phyloP scores from a whole-genome alignment of 2,113 vertebrate species.

The Cricetomys ansorgei region DNA sequence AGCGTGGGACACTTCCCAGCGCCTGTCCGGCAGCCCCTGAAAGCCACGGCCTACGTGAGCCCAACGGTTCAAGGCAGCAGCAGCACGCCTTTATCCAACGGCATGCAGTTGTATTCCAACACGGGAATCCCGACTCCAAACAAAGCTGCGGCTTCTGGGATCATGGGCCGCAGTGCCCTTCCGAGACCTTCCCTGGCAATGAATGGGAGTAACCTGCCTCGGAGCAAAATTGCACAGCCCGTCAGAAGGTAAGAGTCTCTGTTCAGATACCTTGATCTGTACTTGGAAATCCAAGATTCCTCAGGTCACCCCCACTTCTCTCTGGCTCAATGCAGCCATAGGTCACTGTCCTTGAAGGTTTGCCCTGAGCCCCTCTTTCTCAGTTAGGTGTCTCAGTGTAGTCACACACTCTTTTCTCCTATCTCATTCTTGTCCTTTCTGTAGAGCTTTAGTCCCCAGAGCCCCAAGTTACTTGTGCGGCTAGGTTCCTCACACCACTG shows the following conservation, averaged over 20 bases:
- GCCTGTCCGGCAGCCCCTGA: slow-evolving; percentile 91
- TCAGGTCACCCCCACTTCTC: background rate
- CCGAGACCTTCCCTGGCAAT: slow-evolving; percentile 94
- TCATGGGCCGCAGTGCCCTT: slow-evolving; percentile 92
- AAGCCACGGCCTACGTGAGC: slow-evolving; percentile 98
- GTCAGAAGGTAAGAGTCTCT: slow-evolving; percentile 91
- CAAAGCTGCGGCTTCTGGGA: slow-evolving; percentile 88
- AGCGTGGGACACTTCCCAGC: slow-evolving; percentile 95
- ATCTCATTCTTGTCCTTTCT: background rate
- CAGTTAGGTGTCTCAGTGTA: background rate
- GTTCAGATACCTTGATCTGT: accelerated
- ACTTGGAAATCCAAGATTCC: background rate
- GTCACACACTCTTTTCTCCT: background rate
- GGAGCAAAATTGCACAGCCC: slow-evolving; percentile 96
- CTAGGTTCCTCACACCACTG: background rate
- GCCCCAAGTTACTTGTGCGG: background rate
- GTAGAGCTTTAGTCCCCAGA: background rate
- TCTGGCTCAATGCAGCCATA: background rate
- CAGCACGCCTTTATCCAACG: slow-evolving; percentile 87
- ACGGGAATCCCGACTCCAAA: slow-evolving; percentile 91
- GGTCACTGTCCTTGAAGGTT: background rate
- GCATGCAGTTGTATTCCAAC: slow-evolving; percentile 89
- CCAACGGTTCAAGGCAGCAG: slow-evolving; percentile 94
- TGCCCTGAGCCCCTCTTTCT: background rate
- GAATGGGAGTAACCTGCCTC: slow-evolving; percentile 91